These are phyloP conservation scores for Smittia sp. DNA, from an alignment of 2,888 invertebrate species.

Conservation along the genomic window DNA sequence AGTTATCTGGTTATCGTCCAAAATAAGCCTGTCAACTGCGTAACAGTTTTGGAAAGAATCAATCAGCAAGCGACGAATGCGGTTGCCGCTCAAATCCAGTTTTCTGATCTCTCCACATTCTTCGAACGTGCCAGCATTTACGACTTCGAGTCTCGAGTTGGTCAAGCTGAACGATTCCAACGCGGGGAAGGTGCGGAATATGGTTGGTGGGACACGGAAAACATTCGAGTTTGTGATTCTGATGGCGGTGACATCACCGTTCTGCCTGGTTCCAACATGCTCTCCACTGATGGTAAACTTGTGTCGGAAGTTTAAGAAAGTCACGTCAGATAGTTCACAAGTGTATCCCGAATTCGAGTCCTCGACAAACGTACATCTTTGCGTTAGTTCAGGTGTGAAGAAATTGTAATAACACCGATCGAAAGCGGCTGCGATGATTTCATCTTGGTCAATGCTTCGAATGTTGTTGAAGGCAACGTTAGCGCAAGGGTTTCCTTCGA, in stretches of 20 bases:
- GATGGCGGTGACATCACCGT: neutral
- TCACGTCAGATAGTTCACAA: neutral
- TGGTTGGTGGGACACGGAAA: neutral
- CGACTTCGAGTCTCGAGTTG: neutral
- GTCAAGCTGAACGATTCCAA: neutral
- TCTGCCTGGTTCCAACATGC: neutral
- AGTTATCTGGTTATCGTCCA: too few relatives aligned
- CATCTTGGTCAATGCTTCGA: neutral
- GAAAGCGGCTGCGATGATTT: neutral
- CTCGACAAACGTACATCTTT: neutral
- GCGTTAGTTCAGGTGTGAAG: neutral
- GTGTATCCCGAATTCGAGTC: neutral
- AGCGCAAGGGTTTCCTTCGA: neutral
- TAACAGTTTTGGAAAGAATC: neutral
- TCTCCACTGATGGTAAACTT: neutral
- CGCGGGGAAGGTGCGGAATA: neutral
- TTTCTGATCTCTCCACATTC: neutral
- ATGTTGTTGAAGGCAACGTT: neutral
- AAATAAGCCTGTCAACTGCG: neutral
- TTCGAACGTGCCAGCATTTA: neutral
- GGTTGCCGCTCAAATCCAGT: neutral
- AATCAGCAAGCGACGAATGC: neutral
- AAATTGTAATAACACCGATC: constrained; percentile 1
- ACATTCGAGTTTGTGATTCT: neutral
- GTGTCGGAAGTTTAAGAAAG: neutral